Conservation (phyloP, 2,797 vertebrate species). For the Poecilia picta region DNA sequence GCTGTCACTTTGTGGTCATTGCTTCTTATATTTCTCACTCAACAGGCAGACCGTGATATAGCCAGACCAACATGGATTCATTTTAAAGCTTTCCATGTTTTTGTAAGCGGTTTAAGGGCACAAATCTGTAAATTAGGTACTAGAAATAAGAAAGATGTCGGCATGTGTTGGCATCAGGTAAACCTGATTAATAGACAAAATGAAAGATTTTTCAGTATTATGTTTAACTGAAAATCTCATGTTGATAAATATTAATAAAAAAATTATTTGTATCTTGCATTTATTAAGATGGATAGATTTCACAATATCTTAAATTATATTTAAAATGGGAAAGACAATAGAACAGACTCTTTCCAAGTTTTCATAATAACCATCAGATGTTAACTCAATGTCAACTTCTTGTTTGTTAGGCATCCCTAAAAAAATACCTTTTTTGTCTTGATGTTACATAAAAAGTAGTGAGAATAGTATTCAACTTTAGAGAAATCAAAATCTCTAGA, state of each 20-base stretch:
- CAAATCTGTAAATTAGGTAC: background rate
- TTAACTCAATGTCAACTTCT: background rate
- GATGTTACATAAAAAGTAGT: background rate
- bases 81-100: background rate
- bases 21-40: background rate
- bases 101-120: background rate
- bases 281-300: background rate
- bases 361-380: background rate
- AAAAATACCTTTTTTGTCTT: background rate
- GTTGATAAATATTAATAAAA: no score
- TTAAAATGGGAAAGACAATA: background rate
- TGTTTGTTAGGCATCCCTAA: background rate
- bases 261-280: background rate
- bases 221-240: background rate
- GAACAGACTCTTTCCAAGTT: background rate
- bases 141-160: background rate
- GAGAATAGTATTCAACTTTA: background rate
- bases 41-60: background rate
- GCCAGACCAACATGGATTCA: background rate
- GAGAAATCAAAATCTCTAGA: background rate
- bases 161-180: background rate
- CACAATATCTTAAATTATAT: background rate
- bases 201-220: background rate
- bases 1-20: constrained; percentile 12
- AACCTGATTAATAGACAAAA: background rate